A percentile compares a stretch with the other conserved stretches of the same genome.
Conservation (phyloP, 2,888 invertebrate genomes). For the Patella depressa region DNA sequence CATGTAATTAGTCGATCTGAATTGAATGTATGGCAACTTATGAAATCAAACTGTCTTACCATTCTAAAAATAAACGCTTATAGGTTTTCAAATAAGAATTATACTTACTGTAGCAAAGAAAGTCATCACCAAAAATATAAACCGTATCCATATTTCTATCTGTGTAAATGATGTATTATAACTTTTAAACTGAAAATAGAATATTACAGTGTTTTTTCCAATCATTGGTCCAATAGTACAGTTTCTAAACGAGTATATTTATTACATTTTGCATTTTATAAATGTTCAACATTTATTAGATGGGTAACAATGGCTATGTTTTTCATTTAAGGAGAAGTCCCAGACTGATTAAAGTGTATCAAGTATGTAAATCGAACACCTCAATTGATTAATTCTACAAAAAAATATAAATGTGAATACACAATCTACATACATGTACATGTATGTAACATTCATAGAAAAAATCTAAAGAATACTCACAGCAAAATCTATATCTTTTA, state of each 20-base stretch:
- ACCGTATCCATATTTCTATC: slow-evolving; percentile 97
- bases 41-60: too few relatives aligned
- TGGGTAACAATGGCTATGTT: not conserved
- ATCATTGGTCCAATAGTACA: slow-evolving; percentile 26
- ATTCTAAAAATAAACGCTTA: too few relatives aligned
- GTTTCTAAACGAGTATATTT: not conserved
- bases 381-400: too few relatives aligned
- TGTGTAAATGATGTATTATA: slow-evolving; percentile 97
- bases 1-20: too few relatives aligned
- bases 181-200: slow-evolving; percentile 87
- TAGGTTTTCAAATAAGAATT: too few relatives aligned
- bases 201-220: slow-evolving; percentile 20
- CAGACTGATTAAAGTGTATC: not conserved
- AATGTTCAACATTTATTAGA: not conserved
- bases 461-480: slow-evolving; percentile 48
- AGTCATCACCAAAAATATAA: slow-evolving; percentile 89
- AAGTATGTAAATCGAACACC: too few relatives aligned
- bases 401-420: too few relatives aligned
- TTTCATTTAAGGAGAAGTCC: not conserved
- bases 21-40: too few relatives aligned
- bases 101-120: slow-evolving; percentile 88
- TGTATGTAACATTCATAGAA: not conserved
- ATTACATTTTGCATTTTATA: not conserved
- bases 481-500: slow-evolving; percentile 79
- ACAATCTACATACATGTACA: too few relatives aligned